Percentiles rank a stretch among this genome's conserved stretches.
These are phyloP conservation scores for Acanthosepion esculentum DNA, from an alignment of 2,888 invertebrate genomes.

Conservation along the genomic window DNA sequence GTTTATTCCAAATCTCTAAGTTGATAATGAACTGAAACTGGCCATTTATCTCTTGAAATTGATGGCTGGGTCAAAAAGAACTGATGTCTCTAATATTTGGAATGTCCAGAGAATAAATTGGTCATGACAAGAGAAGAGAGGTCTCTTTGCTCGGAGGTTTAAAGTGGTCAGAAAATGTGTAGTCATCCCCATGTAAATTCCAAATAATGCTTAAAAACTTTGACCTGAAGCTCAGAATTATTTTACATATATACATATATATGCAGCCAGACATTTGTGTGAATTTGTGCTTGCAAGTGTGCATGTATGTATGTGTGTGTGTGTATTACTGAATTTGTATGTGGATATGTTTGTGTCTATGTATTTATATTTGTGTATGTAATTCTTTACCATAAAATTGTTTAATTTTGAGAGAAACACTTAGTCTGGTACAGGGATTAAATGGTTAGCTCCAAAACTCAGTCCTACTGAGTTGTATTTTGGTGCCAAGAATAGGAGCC, in stretches of 20 bases:
- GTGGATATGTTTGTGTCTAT: too few species aligned
- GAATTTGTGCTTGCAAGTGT: too few species aligned
- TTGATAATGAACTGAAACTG: slow-evolving; percentile 33
- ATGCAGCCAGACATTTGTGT: too few species aligned
- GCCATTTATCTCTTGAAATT: background rate
- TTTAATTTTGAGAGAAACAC: too few species aligned
- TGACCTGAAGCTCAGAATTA: background rate
- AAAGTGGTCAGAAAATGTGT: background rate
- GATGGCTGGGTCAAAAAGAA: background rate
- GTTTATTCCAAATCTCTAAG: background rate
- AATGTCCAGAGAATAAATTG: background rate
- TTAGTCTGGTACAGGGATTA: too few species aligned
- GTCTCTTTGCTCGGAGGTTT: background rate
- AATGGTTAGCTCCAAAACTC: too few species aligned
- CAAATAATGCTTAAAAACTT: background rate
- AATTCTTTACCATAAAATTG: too few species aligned
- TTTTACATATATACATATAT: background rate
- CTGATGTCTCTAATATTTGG: background rate
- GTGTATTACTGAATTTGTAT: too few species aligned
- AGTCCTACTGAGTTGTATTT: too few species aligned
- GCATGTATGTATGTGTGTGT: too few species aligned
- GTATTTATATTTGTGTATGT: too few species aligned
- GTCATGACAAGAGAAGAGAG: background rate
- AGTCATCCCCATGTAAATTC: background rate
- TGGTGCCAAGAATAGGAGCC: too few species aligned